A percentile compares a stretch with the other conserved stretches of the same genome.
phyloP scores from a whole-genome alignment of 1,140 invertebrate species.

The Drosophila pseudoananassae region DNA sequence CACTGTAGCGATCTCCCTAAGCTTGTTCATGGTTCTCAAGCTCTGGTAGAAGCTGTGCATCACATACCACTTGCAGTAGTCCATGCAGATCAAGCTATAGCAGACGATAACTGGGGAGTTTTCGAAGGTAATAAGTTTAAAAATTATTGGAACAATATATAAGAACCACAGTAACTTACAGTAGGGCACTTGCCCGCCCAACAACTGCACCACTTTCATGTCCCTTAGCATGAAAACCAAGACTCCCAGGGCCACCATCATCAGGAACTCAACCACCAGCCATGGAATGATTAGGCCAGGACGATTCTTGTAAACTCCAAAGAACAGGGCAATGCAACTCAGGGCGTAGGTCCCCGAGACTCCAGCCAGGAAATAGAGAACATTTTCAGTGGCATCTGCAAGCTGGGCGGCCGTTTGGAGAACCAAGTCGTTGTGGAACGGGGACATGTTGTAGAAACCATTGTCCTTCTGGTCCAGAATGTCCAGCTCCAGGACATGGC shows the following conservation, averaged over 20 bases:
- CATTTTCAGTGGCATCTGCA: conserved; percentile 71
- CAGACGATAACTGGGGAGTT: conserved; percentile 63
- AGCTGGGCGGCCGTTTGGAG: conserved; percentile 71
- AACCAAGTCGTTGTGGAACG: conserved; percentile 73
- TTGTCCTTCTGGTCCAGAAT: conserved; percentile 81
- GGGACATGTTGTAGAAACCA: conserved; percentile 75
- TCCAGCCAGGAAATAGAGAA: conserved; percentile 63
- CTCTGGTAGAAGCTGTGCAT: conserved; percentile 81
- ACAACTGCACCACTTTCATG: conserved; percentile 59
- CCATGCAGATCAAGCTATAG: conserved; percentile 64
- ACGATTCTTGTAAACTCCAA: conserved; percentile 77
- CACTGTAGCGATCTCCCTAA: conserved; percentile 80
- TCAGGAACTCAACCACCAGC: conserved; percentile 73
- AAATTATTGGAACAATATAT: background rate
- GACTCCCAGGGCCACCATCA: conserved; percentile 54
- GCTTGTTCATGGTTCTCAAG: conserved; percentile 75
- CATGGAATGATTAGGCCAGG: conserved; percentile 74
- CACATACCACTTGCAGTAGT: conserved; percentile 77
- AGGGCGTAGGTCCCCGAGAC: conserved; percentile 63
- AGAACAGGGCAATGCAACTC: conserved; percentile 68
- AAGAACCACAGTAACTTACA: conserved; percentile 54
- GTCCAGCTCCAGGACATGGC: conserved; percentile 69
- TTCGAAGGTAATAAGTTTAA: background rate
- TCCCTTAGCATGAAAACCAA: conserved; percentile 68
- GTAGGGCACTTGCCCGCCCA: conserved; percentile 66